phyloP scores from a whole-genome alignment of 2,888 invertebrate genomes.

The Tanypteryx hageni region DNA sequence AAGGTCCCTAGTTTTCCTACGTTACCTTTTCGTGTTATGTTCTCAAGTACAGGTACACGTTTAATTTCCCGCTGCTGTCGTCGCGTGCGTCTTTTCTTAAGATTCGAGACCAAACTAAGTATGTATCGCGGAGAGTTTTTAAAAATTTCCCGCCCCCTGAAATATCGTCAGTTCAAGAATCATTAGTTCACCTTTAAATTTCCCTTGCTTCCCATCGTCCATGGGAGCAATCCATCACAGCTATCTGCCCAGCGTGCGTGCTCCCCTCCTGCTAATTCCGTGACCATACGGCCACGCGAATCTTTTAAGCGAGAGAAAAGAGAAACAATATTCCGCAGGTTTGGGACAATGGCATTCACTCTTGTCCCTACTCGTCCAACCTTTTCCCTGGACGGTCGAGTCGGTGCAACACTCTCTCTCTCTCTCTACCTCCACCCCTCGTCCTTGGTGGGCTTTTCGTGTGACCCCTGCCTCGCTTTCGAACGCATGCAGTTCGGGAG shows the following conservation, averaged over 20 bases:
- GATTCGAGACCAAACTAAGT: too few relatives aligned
- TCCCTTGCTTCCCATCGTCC: too few relatives aligned
- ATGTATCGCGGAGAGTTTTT: too few relatives aligned
- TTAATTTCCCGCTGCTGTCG: too few relatives aligned
- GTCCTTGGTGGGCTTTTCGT: neutral
- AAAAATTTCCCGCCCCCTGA: too few relatives aligned
- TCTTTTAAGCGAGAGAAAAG: neutral
- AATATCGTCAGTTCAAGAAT: too few relatives aligned
- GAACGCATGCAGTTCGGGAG: constrained; percentile 9
- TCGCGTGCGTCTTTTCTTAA: too few relatives aligned
- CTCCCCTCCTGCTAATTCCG: neutral
- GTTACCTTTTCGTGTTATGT: too few relatives aligned
- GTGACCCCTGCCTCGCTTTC: neutral
- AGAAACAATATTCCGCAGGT: constrained; percentile 16
- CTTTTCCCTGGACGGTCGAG: neutral
- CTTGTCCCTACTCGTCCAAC: neutral
- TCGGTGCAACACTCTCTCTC: neutral
- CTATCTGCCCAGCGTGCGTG: neutral
- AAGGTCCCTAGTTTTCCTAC: too few relatives aligned
- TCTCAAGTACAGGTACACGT: too few relatives aligned
- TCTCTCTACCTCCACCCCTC: neutral
- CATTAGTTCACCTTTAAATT: too few relatives aligned
- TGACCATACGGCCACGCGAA: neutral
- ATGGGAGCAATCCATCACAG: too few relatives aligned
- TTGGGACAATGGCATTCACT: neutral